phyloP scores from a whole-genome alignment of 1,140 invertebrate species.

The Orussus abietinus region DNA sequence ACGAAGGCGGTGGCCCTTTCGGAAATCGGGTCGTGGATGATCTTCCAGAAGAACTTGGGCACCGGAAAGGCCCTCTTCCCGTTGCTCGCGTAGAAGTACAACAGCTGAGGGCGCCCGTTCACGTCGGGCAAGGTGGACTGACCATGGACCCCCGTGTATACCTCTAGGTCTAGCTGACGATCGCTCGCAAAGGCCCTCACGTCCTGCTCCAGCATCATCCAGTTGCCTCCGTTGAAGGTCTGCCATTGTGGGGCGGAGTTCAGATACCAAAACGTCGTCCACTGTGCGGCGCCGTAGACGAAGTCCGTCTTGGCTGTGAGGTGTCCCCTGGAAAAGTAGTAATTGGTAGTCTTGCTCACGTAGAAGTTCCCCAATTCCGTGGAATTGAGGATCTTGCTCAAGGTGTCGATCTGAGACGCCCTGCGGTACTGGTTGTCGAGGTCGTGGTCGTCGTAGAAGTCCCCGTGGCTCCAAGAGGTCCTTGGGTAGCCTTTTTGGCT shows the following conservation, averaged over 20 bases:
- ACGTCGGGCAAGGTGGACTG: constrained; percentile 52
- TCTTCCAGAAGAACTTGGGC: constrained; percentile 61
- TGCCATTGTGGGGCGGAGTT: constrained; percentile 60
- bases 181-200: constrained; percentile 28
- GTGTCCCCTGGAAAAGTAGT: constrained; percentile 47
- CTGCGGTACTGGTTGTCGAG: constrained; percentile 31
- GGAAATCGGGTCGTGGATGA: constrained; percentile 55
- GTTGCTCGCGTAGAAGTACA: constrained; percentile 51
- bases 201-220: constrained; percentile 36
- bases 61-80: constrained; percentile 50
- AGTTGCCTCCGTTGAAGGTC: constrained; percentile 57
- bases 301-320: constrained; percentile 51
- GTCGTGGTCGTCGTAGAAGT: constrained; percentile 29
- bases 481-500: constrained; percentile 35
- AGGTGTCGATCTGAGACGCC: constrained; percentile 25
- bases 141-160: constrained; percentile 60
- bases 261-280: constrained; percentile 52
- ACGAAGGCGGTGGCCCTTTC: constrained; percentile 58
- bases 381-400: constrained; percentile 35
- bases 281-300: constrained; percentile 43
- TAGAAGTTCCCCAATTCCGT: constrained; percentile 24
- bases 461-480: constrained; percentile 29
- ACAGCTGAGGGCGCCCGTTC: constrained; percentile 36
- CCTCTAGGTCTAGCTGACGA: constrained; percentile 34
- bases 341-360: constrained; percentile 23